phyloP scores from a whole-genome alignment of 2,113 vertebrate genomes.

The Macrotus californicus region DNA sequence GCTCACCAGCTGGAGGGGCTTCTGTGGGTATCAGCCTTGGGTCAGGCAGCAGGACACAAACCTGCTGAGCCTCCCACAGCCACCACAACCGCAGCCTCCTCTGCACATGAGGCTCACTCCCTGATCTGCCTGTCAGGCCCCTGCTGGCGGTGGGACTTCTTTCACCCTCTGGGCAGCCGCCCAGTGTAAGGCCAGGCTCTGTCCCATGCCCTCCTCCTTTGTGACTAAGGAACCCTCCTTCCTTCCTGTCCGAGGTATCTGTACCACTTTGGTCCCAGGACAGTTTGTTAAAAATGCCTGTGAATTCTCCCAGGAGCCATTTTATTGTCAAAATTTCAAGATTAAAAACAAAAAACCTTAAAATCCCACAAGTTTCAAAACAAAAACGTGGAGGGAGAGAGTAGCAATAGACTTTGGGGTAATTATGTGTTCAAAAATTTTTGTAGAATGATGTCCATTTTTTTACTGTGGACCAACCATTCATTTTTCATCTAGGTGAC shows the following conservation, averaged over 20 bases:
- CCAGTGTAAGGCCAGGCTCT: background rate
- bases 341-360: background rate
- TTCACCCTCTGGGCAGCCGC: background rate
- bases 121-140: background rate
- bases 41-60: background rate
- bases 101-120: too few relatives aligned
- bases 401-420: slow-evolving; percentile 21
- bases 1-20: background rate
- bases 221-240: too few relatives aligned
- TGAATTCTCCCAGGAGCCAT: background rate
- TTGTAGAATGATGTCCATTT: slow-evolving; percentile 43
- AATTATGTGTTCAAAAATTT: slow-evolving; percentile 34
- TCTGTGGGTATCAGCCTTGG: background rate
- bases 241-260: background rate
- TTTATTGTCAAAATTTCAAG: background rate
- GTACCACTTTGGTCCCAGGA: background rate
- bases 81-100: too few relatives aligned
- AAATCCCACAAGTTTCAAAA: background rate
- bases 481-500: slow-evolving; percentile 52
- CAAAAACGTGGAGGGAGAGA: background rate
- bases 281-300: background rate
- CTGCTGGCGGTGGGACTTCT: background rate
- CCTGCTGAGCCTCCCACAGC: too few relatives aligned
- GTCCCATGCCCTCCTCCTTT: background rate
- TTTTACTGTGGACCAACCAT: slow-evolving; percentile 39